Base-by-base conservation (phyloP, 2,113 vertebrate genomes). In the Ptilonorhynchus violaceus region DNA sequence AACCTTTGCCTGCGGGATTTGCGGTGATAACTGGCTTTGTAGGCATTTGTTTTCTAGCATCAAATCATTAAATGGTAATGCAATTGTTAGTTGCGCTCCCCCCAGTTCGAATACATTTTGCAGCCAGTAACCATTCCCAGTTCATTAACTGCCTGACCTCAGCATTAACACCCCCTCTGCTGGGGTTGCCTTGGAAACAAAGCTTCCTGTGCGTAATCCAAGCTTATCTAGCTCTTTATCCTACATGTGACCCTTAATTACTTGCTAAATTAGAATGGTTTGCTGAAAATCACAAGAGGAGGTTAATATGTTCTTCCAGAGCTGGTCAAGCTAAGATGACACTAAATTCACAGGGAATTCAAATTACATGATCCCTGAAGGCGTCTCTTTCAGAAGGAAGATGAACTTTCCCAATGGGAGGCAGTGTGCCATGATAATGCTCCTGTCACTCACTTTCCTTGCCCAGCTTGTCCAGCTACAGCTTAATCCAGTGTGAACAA, bases 211-310 rank as follows among this genome's bases (percentile, higher is more conserved):
- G 97, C 97, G 95, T 98, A 98, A 98, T 98, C 98, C 98, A 98
- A 98, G 98, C 98, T 98, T 98, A 98, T 98, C 98, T 85, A 96
- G 96, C 97, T 98, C 98, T 98, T 98, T 98, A 98, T 98, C 98
- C 98, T 96, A 96, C 98, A 98, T 98, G 98, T 98, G 98, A 99
- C 98, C 98, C 98, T 98, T 98, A 98, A 99, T 99, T 98, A 98
- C 98, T 98, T 98, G 97, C 98, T 98, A 98, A 98, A 99, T 98
- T 98, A 98, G 98, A 98, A 98, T 97, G 98, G 98, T 98, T 98
- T 98, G 98, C 98, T 98, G 97, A 98, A 98, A 98, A 98, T 98
- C 98, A 98, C 98, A 98, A 98, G 98, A 96, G 93, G 98, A 97
- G 98, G 98, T 98, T 98, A 98, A 98, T 98, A 98, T 98, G 98